Evolutionary conservation across 2,797 vertebrate genomes (phyloP), one percentile per base, ranked within the genome.

Genomic region (Numenius phaeopus): DNA sequence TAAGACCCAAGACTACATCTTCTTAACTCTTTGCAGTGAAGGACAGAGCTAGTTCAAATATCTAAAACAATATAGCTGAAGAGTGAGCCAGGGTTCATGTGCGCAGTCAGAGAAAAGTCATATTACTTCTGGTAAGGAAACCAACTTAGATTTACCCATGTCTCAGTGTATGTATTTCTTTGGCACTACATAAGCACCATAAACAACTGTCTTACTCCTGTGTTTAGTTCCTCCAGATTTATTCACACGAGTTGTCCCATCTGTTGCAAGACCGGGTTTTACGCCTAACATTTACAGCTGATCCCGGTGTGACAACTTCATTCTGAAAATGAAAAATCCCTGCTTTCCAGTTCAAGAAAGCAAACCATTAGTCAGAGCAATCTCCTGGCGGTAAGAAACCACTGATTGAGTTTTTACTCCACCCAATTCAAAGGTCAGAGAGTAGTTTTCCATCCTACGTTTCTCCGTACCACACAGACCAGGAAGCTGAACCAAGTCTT

Each of bases 351-450:
- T 70, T 94, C 78, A 75, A 58, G 90, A 87, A 91, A 91, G 79
- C 54, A 89, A 87, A 46, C 72, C 76, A 85, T 96, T 91, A 94
- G 42, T 94, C 93, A 93, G 78, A 95, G 86, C 86, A 85, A 92
- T 83, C 34, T 94, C 57, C 90, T 23, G 81, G 82, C 10, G 14
- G 78, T 69, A 84, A 94, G 79, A 92, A 95, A 91, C 61, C 62
- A 70, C 82, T 89, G 92, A 90, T 11, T 93, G 89, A 89, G 93
- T 67, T 90, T 90, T 94, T 24, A 96, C 94, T 94, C 94, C 96
- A 94, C 96, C 96, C 94, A 87, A 83, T 64, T 88, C 84, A 96
- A 96, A 97, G 96, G 94, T 97, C 97, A 97, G 94, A 87, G 89
- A 89, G 84, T 87, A 96, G 89, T 95, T 96, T 97, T 96, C 92